Evolutionary conservation across 2,888 invertebrate species (phyloP).

Genomic region (Oscheius sp.): DNA sequence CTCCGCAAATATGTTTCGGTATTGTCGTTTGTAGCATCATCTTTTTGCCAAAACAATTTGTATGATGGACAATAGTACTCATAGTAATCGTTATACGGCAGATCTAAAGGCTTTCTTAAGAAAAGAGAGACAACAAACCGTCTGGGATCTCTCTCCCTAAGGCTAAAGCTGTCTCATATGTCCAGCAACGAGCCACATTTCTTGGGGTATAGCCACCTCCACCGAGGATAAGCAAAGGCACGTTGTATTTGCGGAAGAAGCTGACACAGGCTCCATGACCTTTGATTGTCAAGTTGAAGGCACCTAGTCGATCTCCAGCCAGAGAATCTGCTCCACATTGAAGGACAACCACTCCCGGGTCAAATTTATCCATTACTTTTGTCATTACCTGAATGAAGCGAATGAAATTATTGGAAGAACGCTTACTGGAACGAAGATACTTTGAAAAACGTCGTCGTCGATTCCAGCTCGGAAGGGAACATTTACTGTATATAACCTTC

Average conservation of each 20-base stretch:
- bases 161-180: constrained; percentile 88
- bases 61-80: constrained; percentile 66
- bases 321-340: constrained; percentile 99
- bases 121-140: constrained; percentile 34
- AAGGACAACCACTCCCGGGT: constrained; percentile 94
- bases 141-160: constrained; percentile 61
- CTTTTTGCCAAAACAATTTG: constrained; percentile 61
- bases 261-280: constrained; percentile 81
- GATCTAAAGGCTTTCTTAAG: constrained; percentile 36
- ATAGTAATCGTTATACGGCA: constrained; percentile 66
- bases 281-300: constrained; percentile 76
- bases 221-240: constrained; percentile 94
- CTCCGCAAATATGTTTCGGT: constrained; percentile 51
- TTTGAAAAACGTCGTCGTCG: constrained; percentile 96
- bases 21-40: constrained; percentile 55
- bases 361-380: constrained; percentile 94
- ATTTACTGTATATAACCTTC: constrained; percentile 98
- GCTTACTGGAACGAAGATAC: constrained; percentile 80
- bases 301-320: constrained; percentile 92
- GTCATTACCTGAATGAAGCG: constrained; percentile 71
- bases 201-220: constrained; percentile 74
- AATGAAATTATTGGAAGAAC: too few species aligned
- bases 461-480: constrained; percentile 97
- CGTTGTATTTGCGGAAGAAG: constrained; percentile 93
- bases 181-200: constrained; percentile 81